Base-by-base conservation (phyloP, 2,797 vertebrate species). In the Poeciliopsis paucimaculata region DNA sequence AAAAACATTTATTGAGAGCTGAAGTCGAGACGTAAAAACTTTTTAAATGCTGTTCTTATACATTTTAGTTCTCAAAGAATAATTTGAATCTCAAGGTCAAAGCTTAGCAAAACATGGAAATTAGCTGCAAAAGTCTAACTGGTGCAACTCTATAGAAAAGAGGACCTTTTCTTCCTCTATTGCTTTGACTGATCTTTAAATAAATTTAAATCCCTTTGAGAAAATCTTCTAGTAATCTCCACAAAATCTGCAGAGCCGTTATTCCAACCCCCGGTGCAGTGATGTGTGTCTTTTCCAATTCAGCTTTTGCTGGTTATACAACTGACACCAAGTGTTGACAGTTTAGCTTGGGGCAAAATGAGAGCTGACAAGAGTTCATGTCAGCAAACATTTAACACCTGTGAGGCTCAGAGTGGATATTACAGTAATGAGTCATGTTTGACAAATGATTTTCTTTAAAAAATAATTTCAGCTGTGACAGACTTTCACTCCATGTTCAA, bases 191-290 rank as follows among this genome's bases (percentile, higher is more conserved):
- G 18, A 51, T 55, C 45, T 34, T 79, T 23, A 36, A 39, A 36
- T n/a, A 73, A 79, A 82, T 84, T 70, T 36, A 82, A 15, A 75
- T 43, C 36, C 49, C 47, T 75, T 79, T 55, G 60, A 76, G 23
- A 71, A 8, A 75, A 51, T 43, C 43, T 41, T 43, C 28, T 41
- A 51, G 45, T 51, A 43, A 68, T 47, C 34, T 51, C 45, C 20
- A 26, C 31, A 39, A 68, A 36, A 15, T 51, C 31, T 68, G 34
- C 13, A 15, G 47, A 34, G 23, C 15, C 9, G 60, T 49, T 76
- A 8, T 76, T 34, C 16, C 43, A 49, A 36, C 20, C 60, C 16
- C 10, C 1, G 15, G 16, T 45, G 43, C 47, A 26, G 31, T 8
- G 34, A 49, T 26, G 36, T 1, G 10, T 57, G 51, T 28, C 15